Evolutionary conservation across 2,113 vertebrate species (phyloP).

Genomic region (Cebus imitator): DNA sequence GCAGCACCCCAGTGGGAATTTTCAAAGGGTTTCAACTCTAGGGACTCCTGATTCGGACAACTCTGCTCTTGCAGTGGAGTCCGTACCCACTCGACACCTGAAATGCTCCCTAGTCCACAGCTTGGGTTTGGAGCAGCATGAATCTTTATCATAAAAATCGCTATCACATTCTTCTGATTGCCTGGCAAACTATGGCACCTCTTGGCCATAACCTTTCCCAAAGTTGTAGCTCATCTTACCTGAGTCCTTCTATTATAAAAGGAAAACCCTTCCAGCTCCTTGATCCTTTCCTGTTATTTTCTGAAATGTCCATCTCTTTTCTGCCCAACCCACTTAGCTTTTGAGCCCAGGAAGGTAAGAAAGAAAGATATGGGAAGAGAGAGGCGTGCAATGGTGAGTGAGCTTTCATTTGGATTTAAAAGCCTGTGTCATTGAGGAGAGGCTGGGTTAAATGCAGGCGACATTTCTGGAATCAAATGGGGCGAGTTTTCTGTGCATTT

Average conservation of each 20-base stretch:
- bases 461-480: background rate
- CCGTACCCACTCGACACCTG: rapidly evolving
- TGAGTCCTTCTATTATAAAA: rapidly evolving
- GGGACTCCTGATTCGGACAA: rapidly evolving
- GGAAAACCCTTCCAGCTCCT: rapidly evolving
- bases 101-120: rapidly evolving
- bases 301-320: background rate
- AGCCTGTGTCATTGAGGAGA: background rate
- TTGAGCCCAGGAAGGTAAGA: rapidly evolving
- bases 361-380: background rate
- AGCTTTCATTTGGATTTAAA: background rate
- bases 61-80: rapidly evolving
- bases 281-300: background rate
- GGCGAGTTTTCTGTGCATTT: rapidly evolving
- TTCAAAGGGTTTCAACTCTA: rapidly evolving
- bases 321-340: background rate
- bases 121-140: rapidly evolving
- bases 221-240: rapidly evolving
- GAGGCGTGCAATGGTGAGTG: background rate
- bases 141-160: rapidly evolving
- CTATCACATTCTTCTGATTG: rapidly evolving
- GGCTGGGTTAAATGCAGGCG: background rate
- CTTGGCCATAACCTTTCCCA: rapidly evolving
- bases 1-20: rapidly evolving
- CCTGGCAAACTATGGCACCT: rapidly evolving